A percentile compares a stretch with the other conserved stretches of the same genome.
These are phyloP conservation scores for Zoroaster sp. DNA, from an alignment of 53 echinoderm and acorn worm species.

Conservation along the genomic window DNA sequence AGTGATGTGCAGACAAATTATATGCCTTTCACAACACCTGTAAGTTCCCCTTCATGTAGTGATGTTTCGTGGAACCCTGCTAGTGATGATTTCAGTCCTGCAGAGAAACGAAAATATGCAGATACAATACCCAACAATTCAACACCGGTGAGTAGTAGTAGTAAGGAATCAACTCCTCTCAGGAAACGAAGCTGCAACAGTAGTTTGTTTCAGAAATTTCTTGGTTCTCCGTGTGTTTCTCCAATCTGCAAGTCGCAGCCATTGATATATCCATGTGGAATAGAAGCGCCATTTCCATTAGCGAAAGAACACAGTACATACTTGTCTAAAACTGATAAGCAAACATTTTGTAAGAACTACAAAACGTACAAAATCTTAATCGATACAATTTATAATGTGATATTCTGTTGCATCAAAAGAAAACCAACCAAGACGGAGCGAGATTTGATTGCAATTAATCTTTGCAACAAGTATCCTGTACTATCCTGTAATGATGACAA, in stretches of 20 bases:
- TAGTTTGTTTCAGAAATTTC: slow-evolving; percentile 17
- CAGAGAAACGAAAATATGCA: slow-evolving; percentile 3
- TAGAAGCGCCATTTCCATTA: slow-evolving; percentile 17
- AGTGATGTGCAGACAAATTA: slow-evolving; percentile 8
- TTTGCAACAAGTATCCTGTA: slow-evolving; percentile 2
- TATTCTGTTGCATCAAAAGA: slow-evolving; percentile 11
- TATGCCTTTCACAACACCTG: neutral
- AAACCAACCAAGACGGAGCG: slow-evolving; percentile 27
- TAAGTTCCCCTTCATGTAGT: slow-evolving; percentile 14
- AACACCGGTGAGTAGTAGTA: too few species aligned
- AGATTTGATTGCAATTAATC: slow-evolving; percentile 11
- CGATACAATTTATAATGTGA: neutral
- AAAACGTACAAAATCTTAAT: slow-evolving; percentile 10
- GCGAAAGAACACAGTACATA: slow-evolving; percentile 10
- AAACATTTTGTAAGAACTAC: slow-evolving; percentile 26
- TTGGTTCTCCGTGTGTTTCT: neutral
- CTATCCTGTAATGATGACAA: slow-evolving; percentile 23
- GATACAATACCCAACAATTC: neutral
- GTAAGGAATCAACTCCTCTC: slow-evolving; percentile 16
- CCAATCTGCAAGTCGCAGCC: slow-evolving; percentile 11
- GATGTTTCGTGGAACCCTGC: neutral
- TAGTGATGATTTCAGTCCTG: slow-evolving; percentile 11
- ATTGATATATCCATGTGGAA: slow-evolving; percentile 20
- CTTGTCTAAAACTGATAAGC: slow-evolving; percentile 24
- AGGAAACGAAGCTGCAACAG: slow-evolving; percentile 16